Conservation (phyloP, 2,797 vertebrate genomes). For the Steatocranus sp. region DNA sequence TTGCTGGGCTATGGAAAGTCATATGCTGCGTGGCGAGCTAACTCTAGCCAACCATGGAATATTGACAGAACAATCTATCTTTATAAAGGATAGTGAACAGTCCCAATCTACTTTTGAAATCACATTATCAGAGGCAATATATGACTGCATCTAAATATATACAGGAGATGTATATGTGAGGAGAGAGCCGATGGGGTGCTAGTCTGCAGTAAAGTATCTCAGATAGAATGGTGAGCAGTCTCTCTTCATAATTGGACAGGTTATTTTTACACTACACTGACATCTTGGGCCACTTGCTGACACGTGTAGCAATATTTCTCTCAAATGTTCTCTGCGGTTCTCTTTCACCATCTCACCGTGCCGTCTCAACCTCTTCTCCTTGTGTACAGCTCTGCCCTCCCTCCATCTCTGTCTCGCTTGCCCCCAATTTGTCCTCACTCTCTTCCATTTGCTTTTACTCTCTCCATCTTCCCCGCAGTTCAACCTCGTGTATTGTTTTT, state of each 20-base stretch:
- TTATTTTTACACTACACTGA: constrained; percentile 82
- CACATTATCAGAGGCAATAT: constrained; percentile 91
- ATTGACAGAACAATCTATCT: constrained; percentile 96
- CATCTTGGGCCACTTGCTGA: constrained; percentile 79
- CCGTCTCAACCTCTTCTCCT: constrained; percentile 42
- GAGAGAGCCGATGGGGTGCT: neutral
- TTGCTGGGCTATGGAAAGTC: constrained; percentile 84
- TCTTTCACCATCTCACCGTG: constrained; percentile 40
- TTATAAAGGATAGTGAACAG: constrained; percentile 94
- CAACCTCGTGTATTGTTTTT: constrained; percentile 19
- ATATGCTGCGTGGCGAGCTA: constrained; percentile 80
- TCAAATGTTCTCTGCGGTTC: constrained; percentile 70
- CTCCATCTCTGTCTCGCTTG: neutral
- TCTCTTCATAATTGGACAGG: constrained; percentile 78
- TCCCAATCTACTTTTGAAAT: constrained; percentile 92
- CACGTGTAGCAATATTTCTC: constrained; percentile 78
- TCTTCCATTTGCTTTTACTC: neutral
- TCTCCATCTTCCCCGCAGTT: neutral
- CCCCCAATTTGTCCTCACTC: constrained; percentile 1
- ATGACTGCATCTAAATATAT: constrained; percentile 89
- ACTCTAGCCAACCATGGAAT: constrained; percentile 84
- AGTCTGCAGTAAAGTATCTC: constrained; percentile 30
- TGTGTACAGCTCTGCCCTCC: neutral
- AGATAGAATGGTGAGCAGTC: constrained; percentile 29
- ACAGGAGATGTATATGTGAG: constrained; percentile 24